Evolutionary conservation across 2,888 invertebrate species (phyloP).

Genomic region (Drosophila sordidapex): DNA sequence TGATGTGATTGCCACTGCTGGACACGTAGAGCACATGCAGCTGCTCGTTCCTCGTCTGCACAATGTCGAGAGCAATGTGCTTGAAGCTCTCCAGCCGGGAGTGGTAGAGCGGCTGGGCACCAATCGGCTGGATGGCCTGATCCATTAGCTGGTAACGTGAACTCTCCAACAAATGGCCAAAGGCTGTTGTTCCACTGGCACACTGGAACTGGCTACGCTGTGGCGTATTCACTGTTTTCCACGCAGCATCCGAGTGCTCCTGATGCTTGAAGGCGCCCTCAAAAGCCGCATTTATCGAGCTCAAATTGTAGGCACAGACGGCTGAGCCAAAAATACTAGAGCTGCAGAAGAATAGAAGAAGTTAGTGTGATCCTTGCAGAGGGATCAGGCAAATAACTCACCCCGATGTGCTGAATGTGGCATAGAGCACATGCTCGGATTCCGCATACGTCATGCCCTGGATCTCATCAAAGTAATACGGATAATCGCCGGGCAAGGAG

Average conservation of each 20-base stretch:
- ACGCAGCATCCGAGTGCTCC: slow-evolving; percentile 90
- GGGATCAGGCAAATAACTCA: slow-evolving; percentile 81
- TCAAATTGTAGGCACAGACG: slow-evolving; percentile 95
- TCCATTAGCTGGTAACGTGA: slow-evolving; percentile 95
- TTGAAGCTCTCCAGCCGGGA: slow-evolving; percentile 90
- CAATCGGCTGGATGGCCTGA: slow-evolving; percentile 91
- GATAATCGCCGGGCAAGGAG: slow-evolving; percentile 92
- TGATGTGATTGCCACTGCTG: slow-evolving; percentile 90
- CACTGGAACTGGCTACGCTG: slow-evolving; percentile 89
- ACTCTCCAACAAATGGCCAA: slow-evolving; percentile 87
- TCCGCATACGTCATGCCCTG: slow-evolving; percentile 92
- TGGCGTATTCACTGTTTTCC: slow-evolving; percentile 89
- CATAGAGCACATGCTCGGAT: slow-evolving; percentile 92
- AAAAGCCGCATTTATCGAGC: slow-evolving; percentile 92
- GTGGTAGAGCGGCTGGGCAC: slow-evolving; percentile 89
- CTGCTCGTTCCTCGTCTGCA: slow-evolving; percentile 89
- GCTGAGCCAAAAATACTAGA: slow-evolving; percentile 96
- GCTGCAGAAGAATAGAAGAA: slow-evolving; percentile 82
- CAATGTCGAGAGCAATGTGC: slow-evolving; percentile 91
- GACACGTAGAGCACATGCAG: slow-evolving; percentile 93
- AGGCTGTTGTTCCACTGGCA: slow-evolving; percentile 82
- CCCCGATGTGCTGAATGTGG: slow-evolving; percentile 93
- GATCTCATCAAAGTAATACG: slow-evolving; percentile 95
- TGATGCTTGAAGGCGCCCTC: slow-evolving; percentile 95
- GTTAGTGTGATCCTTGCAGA: neutral